Conservation (phyloP, 1,140 invertebrate species). For the Sinella curviseta region DNA sequence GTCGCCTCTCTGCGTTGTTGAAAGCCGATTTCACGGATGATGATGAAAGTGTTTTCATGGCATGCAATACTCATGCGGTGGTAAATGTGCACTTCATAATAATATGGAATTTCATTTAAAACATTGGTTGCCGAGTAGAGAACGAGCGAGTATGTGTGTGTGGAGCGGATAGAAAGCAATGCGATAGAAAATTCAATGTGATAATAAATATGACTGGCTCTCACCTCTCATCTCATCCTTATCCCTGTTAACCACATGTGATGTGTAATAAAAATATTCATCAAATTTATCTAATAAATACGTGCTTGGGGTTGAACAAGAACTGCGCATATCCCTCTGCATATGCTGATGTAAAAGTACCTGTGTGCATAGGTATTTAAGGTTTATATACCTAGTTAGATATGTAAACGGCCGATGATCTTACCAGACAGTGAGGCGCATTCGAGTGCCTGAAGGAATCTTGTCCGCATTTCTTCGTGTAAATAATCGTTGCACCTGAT, state of each 20-base stretch:
- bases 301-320: not conserved
- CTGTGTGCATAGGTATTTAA: not conserved
- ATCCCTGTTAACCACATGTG: not conserved
- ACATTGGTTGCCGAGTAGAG: no score
- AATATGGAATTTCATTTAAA: not conserved
- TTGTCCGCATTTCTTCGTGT: not conserved
- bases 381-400: not conserved
- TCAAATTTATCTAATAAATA: not conserved
- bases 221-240: not conserved
- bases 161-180: not conserved
- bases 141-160: not conserved
- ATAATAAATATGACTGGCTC: not conserved
- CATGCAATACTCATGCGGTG: not conserved
- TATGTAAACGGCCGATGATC: not conserved
- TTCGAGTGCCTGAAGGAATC: not conserved
- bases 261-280: not conserved
- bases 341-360: not conserved
- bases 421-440: constrained; percentile 9
- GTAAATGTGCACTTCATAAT: no score
- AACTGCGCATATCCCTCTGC: not conserved
- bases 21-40: constrained; percentile 45
- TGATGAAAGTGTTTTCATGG: constrained; percentile 35
- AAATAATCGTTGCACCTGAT: not conserved
- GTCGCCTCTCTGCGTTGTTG: constrained; percentile 26
- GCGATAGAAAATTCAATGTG: not conserved